A percentile compares a stretch with the other conserved stretches of the same genome.
phyloP scores from a whole-genome alignment of 1,140 invertebrate genomes.

The Sitophilus oryzae region DNA sequence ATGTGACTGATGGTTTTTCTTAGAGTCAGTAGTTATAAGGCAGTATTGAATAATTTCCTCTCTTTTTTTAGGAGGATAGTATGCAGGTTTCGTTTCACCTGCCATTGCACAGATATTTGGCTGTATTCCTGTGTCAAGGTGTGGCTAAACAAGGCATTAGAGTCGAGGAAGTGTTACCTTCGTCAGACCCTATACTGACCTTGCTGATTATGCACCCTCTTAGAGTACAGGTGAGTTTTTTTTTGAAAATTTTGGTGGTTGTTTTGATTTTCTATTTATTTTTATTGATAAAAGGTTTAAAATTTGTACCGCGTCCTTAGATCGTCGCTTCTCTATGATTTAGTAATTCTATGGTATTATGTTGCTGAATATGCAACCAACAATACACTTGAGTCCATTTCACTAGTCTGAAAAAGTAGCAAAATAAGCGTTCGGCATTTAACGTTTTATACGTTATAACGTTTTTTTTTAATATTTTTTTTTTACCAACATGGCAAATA shows the following conservation, averaged over 20 bases:
- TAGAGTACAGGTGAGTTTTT: conserved; percentile 74
- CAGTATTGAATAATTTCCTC: background rate
- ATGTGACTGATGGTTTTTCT: no score
- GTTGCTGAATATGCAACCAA: no score
- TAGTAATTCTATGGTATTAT: no score
- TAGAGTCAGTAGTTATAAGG: no score
- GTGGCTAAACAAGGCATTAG: conserved; percentile 73
- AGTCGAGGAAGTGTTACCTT: conserved; percentile 72
- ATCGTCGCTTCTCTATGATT: no score
- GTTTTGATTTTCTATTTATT: background rate
- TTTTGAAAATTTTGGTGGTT: background rate
- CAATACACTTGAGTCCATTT: no score
- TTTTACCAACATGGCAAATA: no score
- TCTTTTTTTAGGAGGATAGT: conserved; percentile 55
- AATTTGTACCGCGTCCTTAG: no score
- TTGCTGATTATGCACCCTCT: conserved; percentile 86
- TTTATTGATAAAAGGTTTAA: background rate
- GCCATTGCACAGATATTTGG: conserved; percentile 89
- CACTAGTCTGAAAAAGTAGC: no score
- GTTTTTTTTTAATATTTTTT: no score
- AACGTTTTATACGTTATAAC: no score
- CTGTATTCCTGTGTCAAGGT: conserved; percentile 86
- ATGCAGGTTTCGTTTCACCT: conserved; percentile 91
- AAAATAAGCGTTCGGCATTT: no score
- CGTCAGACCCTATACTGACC: conserved; percentile 68